Percentiles rank a stretch among this genome's conserved stretches.
These are phyloP conservation scores for Bungarus multicinctus DNA, from an alignment of 2,113 vertebrate genomes.

Conservation along the genomic window DNA sequence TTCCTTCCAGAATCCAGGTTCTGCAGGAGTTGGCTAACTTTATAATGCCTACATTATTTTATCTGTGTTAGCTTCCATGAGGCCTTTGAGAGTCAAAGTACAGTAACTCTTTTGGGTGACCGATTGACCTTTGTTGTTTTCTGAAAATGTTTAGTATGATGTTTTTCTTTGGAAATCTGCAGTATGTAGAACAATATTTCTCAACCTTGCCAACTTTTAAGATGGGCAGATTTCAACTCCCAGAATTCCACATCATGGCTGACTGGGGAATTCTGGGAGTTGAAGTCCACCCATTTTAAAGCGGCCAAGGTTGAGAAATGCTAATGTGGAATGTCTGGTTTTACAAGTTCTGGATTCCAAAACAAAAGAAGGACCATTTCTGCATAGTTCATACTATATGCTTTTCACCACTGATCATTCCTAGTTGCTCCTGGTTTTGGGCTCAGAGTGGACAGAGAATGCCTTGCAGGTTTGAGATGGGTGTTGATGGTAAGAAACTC, in stretches of 20 bases:
- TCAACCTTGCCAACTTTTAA: neutral
- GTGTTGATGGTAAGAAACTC: neutral
- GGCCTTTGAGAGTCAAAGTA: neutral
- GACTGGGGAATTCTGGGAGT: neutral
- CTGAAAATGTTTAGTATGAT: neutral
- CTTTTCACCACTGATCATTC: neutral
- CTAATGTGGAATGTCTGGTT: constrained; percentile 3
- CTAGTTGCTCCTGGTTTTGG: neutral
- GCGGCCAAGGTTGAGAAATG: neutral
- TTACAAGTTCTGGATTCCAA: constrained; percentile 27
- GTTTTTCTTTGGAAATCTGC: neutral
- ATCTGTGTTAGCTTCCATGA: neutral
- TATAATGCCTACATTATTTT: neutral
- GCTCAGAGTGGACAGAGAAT: neutral
- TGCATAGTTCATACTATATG: neutral
- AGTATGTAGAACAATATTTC: neutral
- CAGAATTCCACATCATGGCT: neutral
- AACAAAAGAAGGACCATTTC: neutral
- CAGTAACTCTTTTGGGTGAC: neutral
- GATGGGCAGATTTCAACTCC: neutral
- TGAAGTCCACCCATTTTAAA: neutral
- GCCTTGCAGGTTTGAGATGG: neutral
- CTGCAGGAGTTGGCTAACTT: neutral
- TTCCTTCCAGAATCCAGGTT: neutral
- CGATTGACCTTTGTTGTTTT: neutral